Evolutionary conservation across 1,140 invertebrate genomes (phyloP), one percentile per base, ranked within the genome.

Genomic region (Drosophila quadrilineata): DNA sequence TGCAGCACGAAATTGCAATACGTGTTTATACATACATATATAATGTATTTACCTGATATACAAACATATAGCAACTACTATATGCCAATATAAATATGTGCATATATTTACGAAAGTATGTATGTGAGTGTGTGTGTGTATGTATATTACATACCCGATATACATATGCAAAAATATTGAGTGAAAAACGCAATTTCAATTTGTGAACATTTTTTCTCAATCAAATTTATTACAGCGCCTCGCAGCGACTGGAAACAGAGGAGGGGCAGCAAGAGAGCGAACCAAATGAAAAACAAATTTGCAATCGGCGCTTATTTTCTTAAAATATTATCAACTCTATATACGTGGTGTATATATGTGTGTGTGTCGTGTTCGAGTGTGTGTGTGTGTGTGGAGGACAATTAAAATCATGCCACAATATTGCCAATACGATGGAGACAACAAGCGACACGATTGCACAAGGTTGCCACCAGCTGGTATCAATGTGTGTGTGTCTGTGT

Each of bases 181-280:
- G 16, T 31, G 45, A 41, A 82, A 67, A 63, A 84, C 54, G 33
- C 69, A 70, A 85, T 85, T 77, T 66, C 77, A 85, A 71, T 84
- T 85, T 85, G 79, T 85, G 77, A 84, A 77, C 52, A 57, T 72
- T 73, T 77, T 74, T 73, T 77, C 48, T 33, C 77, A 85, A 84
- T 84, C 73, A 84, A 84, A 84, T 84, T 84, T 84, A 84, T 84
- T 84, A 85, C 76, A 70, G 31, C n/a, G 58, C 62, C n/a, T n/a
- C n/a, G 3, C 26, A 53, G 43, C 50, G 40, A 16, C 36, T 28
- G 28, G 52, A 62, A 66, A n/a, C n/a, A n/a, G n/a, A n/a, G n/a
- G n/a, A n/a, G n/a, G n/a, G n/a, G n/a, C n/a, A 56, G 43, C 40
- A 14, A 31, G 46, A 48, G 48, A 40, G 53, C 71, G 49, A 52